phyloP scores from a whole-genome alignment of 30 jellyfish, hydroid and myxozoan genomes.

The Chrysaora quinquecirrha region DNA sequence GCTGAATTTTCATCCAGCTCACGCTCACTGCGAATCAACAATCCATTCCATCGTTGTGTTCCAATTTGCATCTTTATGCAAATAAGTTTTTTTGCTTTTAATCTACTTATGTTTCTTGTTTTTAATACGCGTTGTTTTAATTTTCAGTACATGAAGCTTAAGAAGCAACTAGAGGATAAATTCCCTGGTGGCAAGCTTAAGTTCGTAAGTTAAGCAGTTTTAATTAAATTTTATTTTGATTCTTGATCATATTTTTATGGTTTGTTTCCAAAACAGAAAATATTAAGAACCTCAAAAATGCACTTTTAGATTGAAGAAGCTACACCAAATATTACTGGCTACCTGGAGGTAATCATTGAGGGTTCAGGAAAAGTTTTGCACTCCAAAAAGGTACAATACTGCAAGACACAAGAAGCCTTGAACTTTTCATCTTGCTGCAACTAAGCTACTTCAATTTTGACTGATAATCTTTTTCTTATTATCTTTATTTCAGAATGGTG shows the following conservation, averaged over 20 bases:
- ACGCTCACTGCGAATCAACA: too few relatives aligned
- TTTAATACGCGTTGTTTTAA: too few relatives aligned
- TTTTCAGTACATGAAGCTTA: constrained; percentile 44
- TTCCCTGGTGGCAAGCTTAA: constrained; percentile 72
- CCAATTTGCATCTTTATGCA: too few relatives aligned
- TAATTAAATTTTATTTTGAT: too few relatives aligned
- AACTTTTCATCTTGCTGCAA: too few relatives aligned
- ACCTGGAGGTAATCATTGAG: constrained; percentile 69
- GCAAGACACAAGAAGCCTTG: too few relatives aligned
- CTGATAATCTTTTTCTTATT: not conserved
- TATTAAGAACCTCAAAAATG: not conserved
- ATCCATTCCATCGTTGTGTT: too few relatives aligned
- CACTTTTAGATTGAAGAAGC: constrained; percentile 18
- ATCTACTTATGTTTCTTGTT: too few relatives aligned
- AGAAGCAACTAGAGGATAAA: constrained; percentile 51
- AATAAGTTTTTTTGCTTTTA: too few relatives aligned
- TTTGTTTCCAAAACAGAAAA: not conserved
- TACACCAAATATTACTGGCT: constrained; percentile 77
- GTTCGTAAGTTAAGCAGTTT: constrained; percentile 24
- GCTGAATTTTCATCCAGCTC: too few relatives aligned
- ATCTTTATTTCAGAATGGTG: constrained; percentile 75
- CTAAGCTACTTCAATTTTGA: too few relatives aligned
- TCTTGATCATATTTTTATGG: not conserved
- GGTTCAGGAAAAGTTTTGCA: constrained; percentile 72
- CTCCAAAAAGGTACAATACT: constrained; percentile 89